Evolutionary conservation across 2,888 invertebrate genomes (phyloP).

Genomic region (Bombylius discolor): DNA sequence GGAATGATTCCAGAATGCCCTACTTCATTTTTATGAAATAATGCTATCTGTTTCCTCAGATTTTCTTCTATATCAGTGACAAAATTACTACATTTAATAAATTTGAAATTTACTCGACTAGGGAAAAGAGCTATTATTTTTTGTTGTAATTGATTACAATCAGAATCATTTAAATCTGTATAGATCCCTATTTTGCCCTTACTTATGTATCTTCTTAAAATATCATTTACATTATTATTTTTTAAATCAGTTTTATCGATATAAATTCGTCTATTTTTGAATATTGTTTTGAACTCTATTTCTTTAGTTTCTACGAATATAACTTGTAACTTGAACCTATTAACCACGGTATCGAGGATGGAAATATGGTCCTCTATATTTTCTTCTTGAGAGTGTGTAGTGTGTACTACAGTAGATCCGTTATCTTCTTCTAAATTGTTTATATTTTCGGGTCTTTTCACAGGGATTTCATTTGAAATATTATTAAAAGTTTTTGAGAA

Average conservation of each 20-base stretch:
- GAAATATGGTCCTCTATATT: conserved; percentile 10
- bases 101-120: background rate
- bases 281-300: background rate
- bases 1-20: conserved; percentile 11
- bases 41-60: conserved; percentile 8
- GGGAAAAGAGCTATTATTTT: background rate
- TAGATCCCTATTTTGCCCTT: conserved; percentile 3
- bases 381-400: conserved; percentile 12
- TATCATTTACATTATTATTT: background rate
- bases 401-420: background rate
- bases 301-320: background rate
- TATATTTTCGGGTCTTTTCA: too few relatives aligned
- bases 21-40: conserved; percentile 11
- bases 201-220: background rate
- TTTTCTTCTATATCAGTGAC: conserved; percentile 12
- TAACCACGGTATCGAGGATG: conserved; percentile 13
- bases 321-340: conserved; percentile 8
- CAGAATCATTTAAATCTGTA: conserved; percentile 5
- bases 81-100: conserved; percentile 12
- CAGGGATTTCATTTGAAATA: too few relatives aligned
- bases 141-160: conserved; percentile 4
- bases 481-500: too few relatives aligned
- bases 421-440: background rate
- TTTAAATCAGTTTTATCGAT: background rate
- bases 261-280: conserved; percentile 1